A percentile compares a stretch with the other conserved stretches of the same genome.
Evolutionary conservation across 2,888 invertebrate species (phyloP).

Genomic region (Alloscopus bannaensis): DNA sequence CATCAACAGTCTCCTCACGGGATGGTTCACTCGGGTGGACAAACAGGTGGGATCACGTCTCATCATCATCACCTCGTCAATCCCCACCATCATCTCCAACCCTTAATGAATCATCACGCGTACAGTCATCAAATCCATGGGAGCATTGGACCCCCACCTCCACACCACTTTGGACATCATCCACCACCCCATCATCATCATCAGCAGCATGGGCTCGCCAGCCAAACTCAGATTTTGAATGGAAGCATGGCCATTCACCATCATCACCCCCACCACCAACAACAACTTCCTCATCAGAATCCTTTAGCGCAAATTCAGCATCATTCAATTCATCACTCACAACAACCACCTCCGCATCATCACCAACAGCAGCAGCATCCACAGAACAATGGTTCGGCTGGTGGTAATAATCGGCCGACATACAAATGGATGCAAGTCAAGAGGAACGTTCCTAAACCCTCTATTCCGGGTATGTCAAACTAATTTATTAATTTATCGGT

Average conservation of each 20-base stretch:
- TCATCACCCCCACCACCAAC: slow-evolving; percentile 71
- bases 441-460: slow-evolving; percentile 95
- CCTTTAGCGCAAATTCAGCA: slow-evolving; percentile 68
- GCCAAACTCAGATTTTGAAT: slow-evolving; percentile 57
- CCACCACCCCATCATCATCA: slow-evolving; percentile 37
- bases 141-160: slow-evolving; percentile 45
- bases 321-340: slow-evolving; percentile 66
- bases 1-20: slow-evolving; percentile 40
- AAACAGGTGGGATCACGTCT: slow-evolving; percentile 51
- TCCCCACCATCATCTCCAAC: slow-evolving; percentile 65
- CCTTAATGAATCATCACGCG: slow-evolving; percentile 61
- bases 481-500: slow-evolving; percentile 1
- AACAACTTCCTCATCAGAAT: slow-evolving; percentile 66
- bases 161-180: slow-evolving; percentile 59
- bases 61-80: slow-evolving; percentile 61
- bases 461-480: slow-evolving; percentile 75
- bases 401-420: slow-evolving; percentile 79
- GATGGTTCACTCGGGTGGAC: slow-evolving; percentile 31
- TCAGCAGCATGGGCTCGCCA: slow-evolving; percentile 57
- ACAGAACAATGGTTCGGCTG: slow-evolving; percentile 47
- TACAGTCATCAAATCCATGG: slow-evolving; percentile 59
- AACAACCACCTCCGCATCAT: slow-evolving; percentile 73
- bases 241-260: slow-evolving; percentile 63
- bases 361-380: slow-evolving; percentile 62
- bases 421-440: slow-evolving; percentile 99